Evolutionary conservation across 2,888 invertebrate species (phyloP).

Genomic region (Drosophila borealis): DNA sequence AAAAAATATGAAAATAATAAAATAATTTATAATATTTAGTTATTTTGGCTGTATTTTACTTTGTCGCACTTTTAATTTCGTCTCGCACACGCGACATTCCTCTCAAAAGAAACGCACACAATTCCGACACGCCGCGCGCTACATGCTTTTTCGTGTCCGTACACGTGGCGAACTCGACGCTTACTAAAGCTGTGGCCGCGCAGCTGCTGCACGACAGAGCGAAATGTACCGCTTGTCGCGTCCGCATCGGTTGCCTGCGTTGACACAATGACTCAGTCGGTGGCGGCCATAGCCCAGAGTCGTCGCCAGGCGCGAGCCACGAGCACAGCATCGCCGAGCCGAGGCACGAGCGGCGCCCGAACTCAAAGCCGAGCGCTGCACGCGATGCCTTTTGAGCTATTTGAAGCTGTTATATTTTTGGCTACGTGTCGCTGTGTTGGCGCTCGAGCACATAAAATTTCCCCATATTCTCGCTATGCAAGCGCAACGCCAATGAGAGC

Average conservation of each 20-base stretch:
- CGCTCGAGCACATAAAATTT: constrained; percentile 31
- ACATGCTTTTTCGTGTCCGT: constrained; percentile 58
- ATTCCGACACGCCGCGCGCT: constrained; percentile 23
- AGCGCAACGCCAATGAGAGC: neutral
- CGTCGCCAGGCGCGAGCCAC: constrained; percentile 22
- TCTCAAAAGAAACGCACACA: neutral
- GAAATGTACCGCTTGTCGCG: constrained; percentile 51
- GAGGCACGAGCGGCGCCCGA: constrained; percentile 19
- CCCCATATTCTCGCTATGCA: constrained; percentile 35
- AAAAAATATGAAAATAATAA: constrained; percentile 5
- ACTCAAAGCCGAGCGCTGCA: constrained; percentile 27
- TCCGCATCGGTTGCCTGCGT: constrained; percentile 56
- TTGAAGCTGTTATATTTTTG: constrained; percentile 30
- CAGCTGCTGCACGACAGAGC: constrained; percentile 36
- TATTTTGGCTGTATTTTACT: constrained; percentile 6
- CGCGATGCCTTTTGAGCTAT: constrained; percentile 29
- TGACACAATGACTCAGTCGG: constrained; percentile 63
- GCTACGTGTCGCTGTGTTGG: constrained; percentile 5
- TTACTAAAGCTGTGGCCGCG: constrained; percentile 49
- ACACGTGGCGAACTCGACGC: constrained; percentile 74
- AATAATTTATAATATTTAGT: constrained; percentile 13
- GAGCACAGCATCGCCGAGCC: constrained; percentile 43
- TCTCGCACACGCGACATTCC: constrained; percentile 38
- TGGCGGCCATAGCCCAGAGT: constrained; percentile 44
- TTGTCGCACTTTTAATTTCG: constrained; percentile 27